Percentiles rank a stretch among this genome's conserved stretches.
Conservation (phyloP, 2,113 vertebrate species). For the Cyprinodon variegatus region DNA sequence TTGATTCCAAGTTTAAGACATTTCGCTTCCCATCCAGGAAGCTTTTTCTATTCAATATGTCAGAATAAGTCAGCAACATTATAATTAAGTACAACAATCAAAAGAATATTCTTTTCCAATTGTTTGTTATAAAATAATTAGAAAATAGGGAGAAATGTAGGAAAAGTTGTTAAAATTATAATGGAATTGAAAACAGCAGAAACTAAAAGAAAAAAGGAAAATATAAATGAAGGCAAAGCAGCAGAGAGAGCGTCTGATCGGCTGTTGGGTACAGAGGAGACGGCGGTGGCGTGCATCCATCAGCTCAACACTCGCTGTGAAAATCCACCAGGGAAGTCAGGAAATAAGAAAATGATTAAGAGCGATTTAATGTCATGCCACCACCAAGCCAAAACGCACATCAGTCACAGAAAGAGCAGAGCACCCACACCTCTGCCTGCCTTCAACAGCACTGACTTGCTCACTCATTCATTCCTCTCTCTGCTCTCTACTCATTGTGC, state of each 20-base stretch:
- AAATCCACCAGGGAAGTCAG: slow-evolving; percentile 54
- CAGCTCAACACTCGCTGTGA: slow-evolving; percentile 29
- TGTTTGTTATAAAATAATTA: fast-evolving
- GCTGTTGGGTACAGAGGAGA: slow-evolving; percentile 18
- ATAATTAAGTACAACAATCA: neutral
- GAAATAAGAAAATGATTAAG: slow-evolving; percentile 80
- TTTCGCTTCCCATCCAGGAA: too few relatives aligned
- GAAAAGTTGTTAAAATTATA: neutral
- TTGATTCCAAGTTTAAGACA: too few relatives aligned
- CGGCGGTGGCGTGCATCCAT: slow-evolving; percentile 49
- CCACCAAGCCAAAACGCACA: slow-evolving; percentile 62
- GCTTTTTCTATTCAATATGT: too few relatives aligned
- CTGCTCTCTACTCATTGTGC: neutral
- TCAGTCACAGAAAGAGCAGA: slow-evolving; percentile 68
- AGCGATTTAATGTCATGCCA: slow-evolving; percentile 70
- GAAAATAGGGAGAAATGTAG: neutral
- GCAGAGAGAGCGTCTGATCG: slow-evolving; percentile 11
- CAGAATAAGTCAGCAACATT: too few relatives aligned
- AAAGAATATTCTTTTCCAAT: neutral
- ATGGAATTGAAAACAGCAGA: neutral
- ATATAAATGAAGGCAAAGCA: slow-evolving; percentile 1
- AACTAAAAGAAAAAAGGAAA: neutral
- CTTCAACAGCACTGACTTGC: slow-evolving; percentile 1
- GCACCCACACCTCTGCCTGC: slow-evolving; percentile 48
- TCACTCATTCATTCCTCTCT: slow-evolving; percentile 16